Base-by-base conservation (phyloP, 2,888 invertebrate species). In the Aleiodes testaceus region DNA sequence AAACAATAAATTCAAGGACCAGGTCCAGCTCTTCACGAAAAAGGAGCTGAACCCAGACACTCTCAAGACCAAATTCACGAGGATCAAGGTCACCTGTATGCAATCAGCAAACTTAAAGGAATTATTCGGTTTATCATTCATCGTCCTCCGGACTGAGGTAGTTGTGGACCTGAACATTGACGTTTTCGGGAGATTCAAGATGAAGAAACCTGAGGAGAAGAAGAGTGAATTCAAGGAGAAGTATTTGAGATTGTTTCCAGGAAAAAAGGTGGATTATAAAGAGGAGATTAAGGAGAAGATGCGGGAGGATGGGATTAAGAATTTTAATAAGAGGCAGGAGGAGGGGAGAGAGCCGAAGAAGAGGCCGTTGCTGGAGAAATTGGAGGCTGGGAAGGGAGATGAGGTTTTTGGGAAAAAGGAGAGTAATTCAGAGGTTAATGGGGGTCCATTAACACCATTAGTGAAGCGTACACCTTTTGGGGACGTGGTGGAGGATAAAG, bases 11-110 rank as follows among this genome's bases (percentile, higher is more conserved):
- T 87, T 87, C 50, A 81, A 68, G 44, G 87, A 87, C 61, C 87
- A 87, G 69, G 85, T 86, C 3, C 82, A 86, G 44, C 69, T 87
- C 5, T 87, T 87, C 66, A 84, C 86, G 0, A 87, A 84, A 64
- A 82, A 80, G 26, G 86, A 87, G 22, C 73, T 87, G 0, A 83
- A 84, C 75, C 79, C 84, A 1, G 83, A 84, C 0, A 82, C 70
- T 1, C 2, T 84, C 0, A 83, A 82, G n/a, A 80, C 75, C 0
- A 85, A 85, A 78, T 87, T 87, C 68, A 81, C 83, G 53, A 75
- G 85, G 5, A 78, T 85, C 0, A 87, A 87, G 73, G 80, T 85
- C 2, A 85, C 83, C 0, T 87, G 87, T 16, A 84, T 86, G 87
- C 87, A 87, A 45, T 80, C 86, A 0, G 85, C 86, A 0, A 87